Conservation (phyloP, 1,140 invertebrate species). For the Eupristina koningsbergeri region DNA sequence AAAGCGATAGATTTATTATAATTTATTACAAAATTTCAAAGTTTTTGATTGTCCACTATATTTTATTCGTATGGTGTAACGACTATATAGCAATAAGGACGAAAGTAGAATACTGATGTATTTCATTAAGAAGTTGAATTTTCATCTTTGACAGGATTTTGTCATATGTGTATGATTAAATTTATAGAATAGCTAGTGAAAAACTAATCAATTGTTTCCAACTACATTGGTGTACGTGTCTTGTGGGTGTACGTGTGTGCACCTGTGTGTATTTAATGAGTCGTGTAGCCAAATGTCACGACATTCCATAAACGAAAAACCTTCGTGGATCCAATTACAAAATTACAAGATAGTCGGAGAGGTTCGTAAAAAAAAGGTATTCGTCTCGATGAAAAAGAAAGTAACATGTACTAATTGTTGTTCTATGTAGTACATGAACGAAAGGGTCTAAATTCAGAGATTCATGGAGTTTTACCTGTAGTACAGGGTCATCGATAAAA, state of each 20-base stretch:
- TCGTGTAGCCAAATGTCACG: not conserved
- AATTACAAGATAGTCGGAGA: slow-evolving; percentile 36
- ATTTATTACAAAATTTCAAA: no score
- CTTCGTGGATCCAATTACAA: slow-evolving; percentile 54
- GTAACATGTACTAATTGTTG: not conserved
- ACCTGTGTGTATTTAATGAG: no score
- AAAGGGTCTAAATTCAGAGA: not conserved
- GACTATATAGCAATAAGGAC: not conserved
- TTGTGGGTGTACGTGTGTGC: no score
- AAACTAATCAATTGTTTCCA: slow-evolving; percentile 18
- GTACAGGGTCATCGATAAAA: slow-evolving; percentile 1
- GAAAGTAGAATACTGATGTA: not conserved
- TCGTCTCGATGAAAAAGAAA: not conserved
- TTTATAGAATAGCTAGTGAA: slow-evolving; percentile 3
- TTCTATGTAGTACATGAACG: not conserved
- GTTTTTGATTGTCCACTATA: not conserved
- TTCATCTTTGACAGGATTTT: slow-evolving; percentile 54
- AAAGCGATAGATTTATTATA: no score
- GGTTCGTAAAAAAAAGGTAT: slow-evolving; percentile 49
- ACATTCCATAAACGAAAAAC: slow-evolving; percentile 58
- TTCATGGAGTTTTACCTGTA: not conserved
- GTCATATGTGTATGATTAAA: slow-evolving; percentile 44
- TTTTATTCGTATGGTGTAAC: not conserved
- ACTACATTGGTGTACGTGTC: slow-evolving; percentile 16
- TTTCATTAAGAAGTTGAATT: slow-evolving; percentile 46